Evolutionary conservation across 2,888 invertebrate genomes (phyloP).

Genomic region (Strigamia crassipes): DNA sequence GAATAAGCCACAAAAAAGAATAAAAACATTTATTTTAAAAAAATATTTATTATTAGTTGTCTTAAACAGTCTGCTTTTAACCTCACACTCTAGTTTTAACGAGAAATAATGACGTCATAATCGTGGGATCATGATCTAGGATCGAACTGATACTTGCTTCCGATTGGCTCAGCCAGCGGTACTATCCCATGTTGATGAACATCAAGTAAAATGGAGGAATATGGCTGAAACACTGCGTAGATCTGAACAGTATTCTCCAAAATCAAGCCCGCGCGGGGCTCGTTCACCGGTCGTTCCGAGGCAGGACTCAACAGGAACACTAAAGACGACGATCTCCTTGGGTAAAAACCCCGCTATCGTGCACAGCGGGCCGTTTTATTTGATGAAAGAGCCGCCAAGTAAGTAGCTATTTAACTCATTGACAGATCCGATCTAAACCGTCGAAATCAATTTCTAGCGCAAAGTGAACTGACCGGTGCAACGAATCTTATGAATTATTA

Average conservation of each 20-base stretch:
- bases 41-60: too few species aligned
- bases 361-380: conserved; percentile 96
- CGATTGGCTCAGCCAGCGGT: not conserved
- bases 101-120: too few species aligned
- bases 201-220: conserved; percentile 45
- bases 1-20: too few species aligned
- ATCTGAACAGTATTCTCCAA: conserved; percentile 92
- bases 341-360: conserved; percentile 97
- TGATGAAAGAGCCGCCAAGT: conserved; percentile 96
- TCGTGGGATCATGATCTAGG: not conserved
- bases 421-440: not conserved
- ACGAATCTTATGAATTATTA: conserved; percentile 96
- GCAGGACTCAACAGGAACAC: conserved; percentile 94
- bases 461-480: conserved; percentile 92
- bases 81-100: too few species aligned
- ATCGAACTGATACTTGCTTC: not conserved
- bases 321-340: conserved; percentile 95
- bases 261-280: conserved; percentile 90
- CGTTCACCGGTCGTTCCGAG: conserved; percentile 94
- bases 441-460: conserved; percentile 65
- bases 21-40: too few species aligned
- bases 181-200: not conserved
- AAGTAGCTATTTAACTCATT: conserved; percentile 53
- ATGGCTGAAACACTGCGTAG: conserved; percentile 60
- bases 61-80: too few species aligned